Evolutionary conservation across 30 jellyfish, hydroid and myxozoan species (phyloP).

Genomic region (Euphysa ruthae): DNA sequence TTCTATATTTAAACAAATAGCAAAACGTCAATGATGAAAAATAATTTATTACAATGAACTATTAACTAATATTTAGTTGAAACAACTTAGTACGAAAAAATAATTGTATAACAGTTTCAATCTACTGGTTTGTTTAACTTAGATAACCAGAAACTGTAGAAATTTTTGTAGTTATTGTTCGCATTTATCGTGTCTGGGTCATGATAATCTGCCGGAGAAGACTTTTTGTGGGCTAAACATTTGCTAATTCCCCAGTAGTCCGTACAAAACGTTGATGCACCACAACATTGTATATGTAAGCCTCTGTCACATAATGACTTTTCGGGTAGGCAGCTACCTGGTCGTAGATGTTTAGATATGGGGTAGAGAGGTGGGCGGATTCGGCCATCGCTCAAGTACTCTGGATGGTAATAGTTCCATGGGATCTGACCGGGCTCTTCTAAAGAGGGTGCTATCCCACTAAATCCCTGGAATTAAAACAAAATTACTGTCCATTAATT

Average conservation of each 20-base stretch:
- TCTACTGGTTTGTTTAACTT: conserved; percentile 7
- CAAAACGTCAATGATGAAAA: no score
- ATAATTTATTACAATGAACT: no score
- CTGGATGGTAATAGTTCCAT: conserved; percentile 11
- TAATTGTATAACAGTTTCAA: no score
- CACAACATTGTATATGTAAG: conserved; percentile 88
- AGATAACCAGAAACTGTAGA: neutral
- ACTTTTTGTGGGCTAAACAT: conserved; percentile 62
- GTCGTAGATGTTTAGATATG: conserved; percentile 21
- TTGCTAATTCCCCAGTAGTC: conserved; percentile 88
- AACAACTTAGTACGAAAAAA: no score
- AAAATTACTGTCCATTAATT: no score
- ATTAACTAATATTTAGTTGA: no score
- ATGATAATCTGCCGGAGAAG: conserved; percentile 29
- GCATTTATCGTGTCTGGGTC: conserved; percentile 47
- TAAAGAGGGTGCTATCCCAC: neutral
- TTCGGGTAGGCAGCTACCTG: conserved; percentile 75
- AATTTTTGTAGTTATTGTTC: conserved; percentile 55
- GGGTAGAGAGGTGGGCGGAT: conserved; percentile 20
- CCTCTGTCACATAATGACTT: conserved; percentile 77
- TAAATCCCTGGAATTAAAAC: no score
- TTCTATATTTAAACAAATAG: no score
- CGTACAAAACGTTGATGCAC: conserved; percentile 77
- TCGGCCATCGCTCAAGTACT: conserved; percentile 14
- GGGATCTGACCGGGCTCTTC: conserved; percentile 19